Percentiles rank a stretch among this genome's conserved stretches.
These are phyloP conservation scores for Nibea albiflora DNA, from an alignment of 2,113 vertebrate species.

Conservation along the genomic window DNA sequence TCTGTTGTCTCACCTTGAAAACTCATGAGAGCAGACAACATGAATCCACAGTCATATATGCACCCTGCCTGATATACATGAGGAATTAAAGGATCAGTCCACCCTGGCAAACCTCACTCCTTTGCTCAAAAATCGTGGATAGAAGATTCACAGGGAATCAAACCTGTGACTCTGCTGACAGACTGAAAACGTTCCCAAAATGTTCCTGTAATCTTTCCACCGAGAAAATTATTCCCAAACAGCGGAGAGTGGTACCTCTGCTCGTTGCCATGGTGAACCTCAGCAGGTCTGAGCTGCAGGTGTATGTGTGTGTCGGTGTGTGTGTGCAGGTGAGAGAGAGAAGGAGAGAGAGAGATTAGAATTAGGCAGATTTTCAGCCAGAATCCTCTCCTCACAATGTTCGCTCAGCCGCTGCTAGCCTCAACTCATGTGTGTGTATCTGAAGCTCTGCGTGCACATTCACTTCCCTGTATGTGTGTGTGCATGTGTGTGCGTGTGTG, in stretches of 20 bases:
- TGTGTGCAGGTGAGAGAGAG: not conserved
- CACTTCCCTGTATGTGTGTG: not conserved
- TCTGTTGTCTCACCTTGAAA: constrained; percentile 7
- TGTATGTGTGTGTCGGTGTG: constrained; percentile 22
- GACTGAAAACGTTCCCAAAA: constrained; percentile 14
- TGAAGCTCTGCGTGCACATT: not conserved
- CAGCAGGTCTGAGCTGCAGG: constrained; percentile 41
- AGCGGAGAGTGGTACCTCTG: constrained; percentile 34
- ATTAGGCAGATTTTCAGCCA: constrained; percentile 19
- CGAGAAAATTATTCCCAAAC: constrained; percentile 23
- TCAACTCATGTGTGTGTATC: not conserved
- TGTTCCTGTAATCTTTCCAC: constrained; percentile 28
- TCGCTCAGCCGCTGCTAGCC: not conserved
- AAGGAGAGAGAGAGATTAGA: constrained; percentile 17
- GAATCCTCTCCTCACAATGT: not conserved
- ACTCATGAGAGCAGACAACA: not conserved
- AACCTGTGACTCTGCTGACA: constrained; percentile 11
- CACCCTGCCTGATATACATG: not conserved
- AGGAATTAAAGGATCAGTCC: not conserved
- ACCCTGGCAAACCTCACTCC: not conserved
- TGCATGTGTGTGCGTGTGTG: too few species aligned
- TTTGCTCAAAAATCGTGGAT: not conserved
- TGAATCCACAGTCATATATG: not conserved
- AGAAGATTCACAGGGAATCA: not conserved
- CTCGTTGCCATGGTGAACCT: constrained; percentile 71